Evolutionary conservation across 1,140 invertebrate species (phyloP).

Genomic region (Drosophila equinoxialis): DNA sequence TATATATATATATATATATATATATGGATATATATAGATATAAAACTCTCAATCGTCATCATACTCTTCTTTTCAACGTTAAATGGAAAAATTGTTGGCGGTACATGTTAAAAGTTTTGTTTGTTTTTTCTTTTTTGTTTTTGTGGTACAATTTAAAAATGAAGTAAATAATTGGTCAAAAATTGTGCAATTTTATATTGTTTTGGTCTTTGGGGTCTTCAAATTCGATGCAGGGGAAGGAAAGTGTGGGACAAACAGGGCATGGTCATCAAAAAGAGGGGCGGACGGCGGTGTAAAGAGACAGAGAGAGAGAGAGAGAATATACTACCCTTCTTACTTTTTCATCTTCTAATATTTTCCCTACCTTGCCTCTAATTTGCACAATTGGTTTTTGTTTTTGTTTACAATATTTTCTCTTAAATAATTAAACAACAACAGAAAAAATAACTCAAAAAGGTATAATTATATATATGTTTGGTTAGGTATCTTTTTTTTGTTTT

Average conservation of each 20-base stretch:
- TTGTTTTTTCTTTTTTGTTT: conserved; percentile 28
- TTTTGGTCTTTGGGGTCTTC: background rate
- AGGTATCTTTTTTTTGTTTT: conserved; percentile 12
- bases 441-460: conserved; percentile 10
- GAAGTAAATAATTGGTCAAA: conserved; percentile 21
- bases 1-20: conserved; percentile 10
- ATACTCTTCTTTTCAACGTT: conserved; percentile 78
- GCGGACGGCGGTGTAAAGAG: background rate
- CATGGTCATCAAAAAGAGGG: background rate
- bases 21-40: conserved; percentile 16
- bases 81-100: conserved; percentile 74
- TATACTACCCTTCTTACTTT: background rate
- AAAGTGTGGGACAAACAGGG: background rate
- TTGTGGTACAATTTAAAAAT: conserved; percentile 38
- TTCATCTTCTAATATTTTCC: background rate
- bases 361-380: background rate
- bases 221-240: background rate
- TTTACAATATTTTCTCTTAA: conserved; percentile 6
- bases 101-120: conserved; percentile 43
- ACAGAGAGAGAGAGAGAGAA: background rate
- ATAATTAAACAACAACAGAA: background rate
- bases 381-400: background rate
- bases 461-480: conserved; percentile 18
- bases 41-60: conserved; percentile 48
- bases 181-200: conserved; percentile 52